phyloP scores from a whole-genome alignment of 2,113 vertebrate genomes.

The Pseudorectes ferrugineus region DNA sequence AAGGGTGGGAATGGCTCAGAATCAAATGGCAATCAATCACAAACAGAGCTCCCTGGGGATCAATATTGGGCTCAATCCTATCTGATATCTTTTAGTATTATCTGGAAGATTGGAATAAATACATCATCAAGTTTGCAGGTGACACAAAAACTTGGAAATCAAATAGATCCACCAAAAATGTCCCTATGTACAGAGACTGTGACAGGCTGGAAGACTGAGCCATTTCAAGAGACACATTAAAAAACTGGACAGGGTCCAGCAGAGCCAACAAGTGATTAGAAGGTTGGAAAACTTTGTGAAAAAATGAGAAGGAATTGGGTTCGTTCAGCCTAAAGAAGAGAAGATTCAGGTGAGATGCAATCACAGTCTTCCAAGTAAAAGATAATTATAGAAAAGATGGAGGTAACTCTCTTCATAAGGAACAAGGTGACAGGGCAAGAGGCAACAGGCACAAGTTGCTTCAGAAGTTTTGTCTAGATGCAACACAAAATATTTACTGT shows the following conservation, averaged over 20 bases:
- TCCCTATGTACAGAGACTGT: not conserved
- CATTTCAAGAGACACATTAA: not conserved
- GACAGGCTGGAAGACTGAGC: not conserved
- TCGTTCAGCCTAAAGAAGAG: not conserved
- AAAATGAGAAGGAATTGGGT: not conserved
- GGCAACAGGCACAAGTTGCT: not conserved
- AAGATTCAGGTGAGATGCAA: not conserved
- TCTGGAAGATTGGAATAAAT: not conserved
- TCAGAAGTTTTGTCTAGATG: not conserved
- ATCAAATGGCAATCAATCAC: not conserved
- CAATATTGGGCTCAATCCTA: not conserved
- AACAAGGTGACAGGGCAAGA: not conserved
- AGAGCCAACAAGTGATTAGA: not conserved
- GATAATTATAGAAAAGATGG: not conserved
- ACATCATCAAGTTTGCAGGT: not conserved
- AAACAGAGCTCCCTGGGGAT: not conserved
- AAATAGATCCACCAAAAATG: not conserved
- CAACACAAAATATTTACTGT: not conserved
- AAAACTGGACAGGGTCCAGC: not conserved
- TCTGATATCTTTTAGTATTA: not conserved
- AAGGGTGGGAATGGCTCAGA: not conserved
- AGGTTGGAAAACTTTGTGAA: not conserved
- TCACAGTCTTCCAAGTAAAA: not conserved
- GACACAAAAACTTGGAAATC: not conserved
- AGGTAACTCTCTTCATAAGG: not conserved